Conservation (phyloP, 1,140 invertebrate genomes). For the Chionoecetes opilio region DNA sequence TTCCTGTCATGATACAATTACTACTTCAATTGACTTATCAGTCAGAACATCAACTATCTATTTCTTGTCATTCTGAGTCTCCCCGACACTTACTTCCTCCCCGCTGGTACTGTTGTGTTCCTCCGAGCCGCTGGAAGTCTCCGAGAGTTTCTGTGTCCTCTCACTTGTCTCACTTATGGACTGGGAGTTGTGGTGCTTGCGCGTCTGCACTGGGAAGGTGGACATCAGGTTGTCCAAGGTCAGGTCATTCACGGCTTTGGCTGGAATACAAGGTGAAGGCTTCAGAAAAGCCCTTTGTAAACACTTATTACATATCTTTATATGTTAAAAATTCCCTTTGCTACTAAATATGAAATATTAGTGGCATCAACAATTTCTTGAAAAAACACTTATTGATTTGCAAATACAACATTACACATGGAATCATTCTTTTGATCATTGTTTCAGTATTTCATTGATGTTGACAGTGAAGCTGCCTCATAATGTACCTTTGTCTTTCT, state of each 20-base stretch:
- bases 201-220: conserved; percentile 70
- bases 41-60: not conserved
- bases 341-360: too few species aligned
- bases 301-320: not conserved
- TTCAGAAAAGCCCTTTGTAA: not conserved
- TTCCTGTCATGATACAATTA: too few species aligned
- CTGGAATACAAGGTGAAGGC: not conserved
- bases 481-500: conserved; percentile 71
- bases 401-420: too few species aligned
- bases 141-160: conserved; percentile 71
- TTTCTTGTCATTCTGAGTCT: too few species aligned
- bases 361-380: too few species aligned
- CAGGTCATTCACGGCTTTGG: conserved; percentile 59
- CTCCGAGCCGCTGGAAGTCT: conserved; percentile 72
- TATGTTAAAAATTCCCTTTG: not conserved
- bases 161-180: conserved; percentile 68
- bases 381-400: too few species aligned
- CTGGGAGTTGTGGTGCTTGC: conserved; percentile 68
- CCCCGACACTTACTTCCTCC: conserved; percentile 58
- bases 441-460: not conserved
- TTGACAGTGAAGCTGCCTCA: not conserved
- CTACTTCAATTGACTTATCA: not conserved
- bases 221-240: conserved; percentile 70
- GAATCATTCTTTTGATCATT: not conserved
- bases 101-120: conserved; percentile 73